Evolutionary conservation across 2,113 vertebrate genomes (phyloP), one percentile per base, ranked within the genome.

Genomic region (Gymnobelideus leadbeateri): DNA sequence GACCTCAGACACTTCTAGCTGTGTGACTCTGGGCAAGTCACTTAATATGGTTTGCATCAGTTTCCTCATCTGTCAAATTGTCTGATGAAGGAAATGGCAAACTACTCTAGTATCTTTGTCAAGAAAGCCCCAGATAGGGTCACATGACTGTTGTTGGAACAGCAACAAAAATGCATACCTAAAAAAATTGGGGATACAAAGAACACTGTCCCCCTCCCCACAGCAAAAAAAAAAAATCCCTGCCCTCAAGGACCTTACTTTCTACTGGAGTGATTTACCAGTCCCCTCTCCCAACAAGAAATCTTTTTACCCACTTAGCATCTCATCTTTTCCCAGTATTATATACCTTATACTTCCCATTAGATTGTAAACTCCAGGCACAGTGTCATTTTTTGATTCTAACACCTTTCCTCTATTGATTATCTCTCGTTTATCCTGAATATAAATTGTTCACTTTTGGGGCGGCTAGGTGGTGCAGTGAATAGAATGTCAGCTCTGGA

Each of bases 361-460:
- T n/a, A 84, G 31, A 37, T 37, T 4, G 12, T 68, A 68, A 68
- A 68, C 57, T 37, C 31, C 31, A 68, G 31, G 12, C 12, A 37
- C 12, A 43, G 7, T 84, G n/a, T 84, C 37, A 84, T 84, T 84
- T 84, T 61, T 89, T 91, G 23, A 89, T 2, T 49, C 91, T 93
- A 43, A 47, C n/a, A 21, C 68, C 47, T 55, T 46, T 25, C 23
- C 6, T 90, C 46, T 47, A 51, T 47, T 54, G 91, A 91, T 93
- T 91, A 93, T 50, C 53, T 57, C 49, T n/a, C 43, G 16, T 89
- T 91, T 50, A 92, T 94, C 91, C 93, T 53, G 57, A 26, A 55
- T 23, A 12, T 94, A 89, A 51, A 46, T 37, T 57, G 47, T 49
- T 49, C 47, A 49, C 47, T 49, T 49, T n/a, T n/a, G n/a, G n/a